A percentile compares a stretch with the other conserved stretches of the same genome.
Evolutionary conservation across 2,113 vertebrate genomes (phyloP).

Genomic region (Acanthisitta chloris): DNA sequence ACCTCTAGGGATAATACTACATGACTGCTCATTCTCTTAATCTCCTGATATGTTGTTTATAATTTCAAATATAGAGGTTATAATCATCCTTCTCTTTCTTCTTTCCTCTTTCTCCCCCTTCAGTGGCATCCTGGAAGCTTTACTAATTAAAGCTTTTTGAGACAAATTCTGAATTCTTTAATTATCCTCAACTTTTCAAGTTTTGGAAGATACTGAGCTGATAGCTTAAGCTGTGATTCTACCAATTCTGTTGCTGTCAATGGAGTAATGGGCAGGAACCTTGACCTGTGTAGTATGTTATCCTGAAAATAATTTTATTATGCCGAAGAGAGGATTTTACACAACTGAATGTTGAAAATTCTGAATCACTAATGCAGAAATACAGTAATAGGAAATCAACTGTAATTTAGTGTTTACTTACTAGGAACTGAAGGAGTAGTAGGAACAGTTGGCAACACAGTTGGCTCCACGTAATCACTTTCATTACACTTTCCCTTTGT

Average conservation of each 20-base stretch:
- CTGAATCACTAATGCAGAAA: not conserved
- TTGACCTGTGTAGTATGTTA: too few species aligned
- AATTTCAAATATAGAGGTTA: not conserved
- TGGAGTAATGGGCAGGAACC: not conserved
- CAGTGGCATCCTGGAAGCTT: not conserved
- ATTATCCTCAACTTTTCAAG: not conserved
- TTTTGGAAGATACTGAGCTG: not conserved
- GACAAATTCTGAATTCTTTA: not conserved
- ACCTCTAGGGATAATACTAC: not conserved
- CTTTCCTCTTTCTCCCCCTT: not conserved
- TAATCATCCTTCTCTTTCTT: not conserved
- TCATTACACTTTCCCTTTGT: slow-evolving; percentile 74
- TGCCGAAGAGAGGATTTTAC: not conserved
- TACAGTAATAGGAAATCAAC: not conserved
- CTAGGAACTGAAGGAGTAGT: slow-evolving; percentile 72
- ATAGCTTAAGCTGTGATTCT: not conserved
- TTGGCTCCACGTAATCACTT: slow-evolving; percentile 81
- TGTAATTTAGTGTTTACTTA: slow-evolving; percentile 61
- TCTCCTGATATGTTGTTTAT: not conserved
- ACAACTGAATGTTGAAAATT: not conserved
- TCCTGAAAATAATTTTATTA: not conserved
- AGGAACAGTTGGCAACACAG: slow-evolving; percentile 71
- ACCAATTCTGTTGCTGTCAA: not conserved
- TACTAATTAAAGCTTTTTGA: not conserved
- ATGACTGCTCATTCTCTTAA: not conserved